These are phyloP conservation scores for Bombus pyrosoma DNA, from an alignment of 1,140 invertebrate species.

Conservation along the genomic window DNA sequence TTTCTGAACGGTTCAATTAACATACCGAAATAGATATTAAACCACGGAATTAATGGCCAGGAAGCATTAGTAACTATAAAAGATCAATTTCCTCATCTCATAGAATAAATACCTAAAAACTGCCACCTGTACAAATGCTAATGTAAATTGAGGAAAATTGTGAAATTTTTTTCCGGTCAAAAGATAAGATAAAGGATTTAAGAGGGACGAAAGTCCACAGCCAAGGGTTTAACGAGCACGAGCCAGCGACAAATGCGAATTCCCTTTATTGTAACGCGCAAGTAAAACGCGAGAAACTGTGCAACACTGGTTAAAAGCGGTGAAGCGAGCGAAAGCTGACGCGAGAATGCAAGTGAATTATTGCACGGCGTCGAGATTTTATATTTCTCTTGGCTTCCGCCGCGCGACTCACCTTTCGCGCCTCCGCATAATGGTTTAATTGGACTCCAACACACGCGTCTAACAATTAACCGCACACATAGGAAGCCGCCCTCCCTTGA, in stretches of 20 bases:
- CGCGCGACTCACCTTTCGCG: constrained; percentile 39
- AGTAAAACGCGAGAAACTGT: constrained; percentile 59
- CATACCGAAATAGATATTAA: no score
- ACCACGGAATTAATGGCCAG: no score
- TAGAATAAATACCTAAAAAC: not conserved
- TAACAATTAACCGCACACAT: constrained; percentile 68
- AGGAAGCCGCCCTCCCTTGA: constrained; percentile 40
- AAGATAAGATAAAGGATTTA: not conserved
- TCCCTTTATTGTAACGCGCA: constrained; percentile 12
- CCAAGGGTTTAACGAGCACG: constrained; percentile 46
- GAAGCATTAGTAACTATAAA: no score
- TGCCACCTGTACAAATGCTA: not conserved
- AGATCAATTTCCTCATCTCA: no score
- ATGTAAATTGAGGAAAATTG: not conserved
- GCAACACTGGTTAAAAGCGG: constrained; percentile 63
- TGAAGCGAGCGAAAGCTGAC: constrained; percentile 61
- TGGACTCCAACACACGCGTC: constrained; percentile 66
- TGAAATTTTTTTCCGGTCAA: not conserved
- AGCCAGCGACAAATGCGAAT: constrained; percentile 51
- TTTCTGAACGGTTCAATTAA: no score
- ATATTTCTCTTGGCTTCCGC: constrained; percentile 59
- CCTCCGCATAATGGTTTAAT: constrained; percentile 68
- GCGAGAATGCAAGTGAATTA: constrained; percentile 65
- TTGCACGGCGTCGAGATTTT: constrained; percentile 64
- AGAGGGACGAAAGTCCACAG: not conserved